Evolutionary conservation across 2,888 invertebrate genomes (phyloP).

Genomic region (Panopea generosa): DNA sequence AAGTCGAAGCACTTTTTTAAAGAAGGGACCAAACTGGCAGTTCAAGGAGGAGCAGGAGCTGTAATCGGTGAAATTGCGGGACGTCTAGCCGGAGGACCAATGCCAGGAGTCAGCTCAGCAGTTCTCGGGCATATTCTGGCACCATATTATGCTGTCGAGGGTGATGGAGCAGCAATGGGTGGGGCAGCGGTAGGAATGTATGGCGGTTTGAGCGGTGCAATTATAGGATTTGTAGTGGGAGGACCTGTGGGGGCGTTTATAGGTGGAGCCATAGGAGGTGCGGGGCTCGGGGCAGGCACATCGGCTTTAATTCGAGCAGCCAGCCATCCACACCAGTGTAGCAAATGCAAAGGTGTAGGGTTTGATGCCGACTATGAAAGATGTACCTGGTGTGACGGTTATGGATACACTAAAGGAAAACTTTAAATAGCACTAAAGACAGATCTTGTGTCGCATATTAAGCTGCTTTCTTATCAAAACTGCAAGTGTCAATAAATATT

Average conservation of each 20-base stretch:
- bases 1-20: too few species aligned
- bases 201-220: constrained; percentile 5
- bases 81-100: background rate
- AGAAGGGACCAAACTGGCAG: too few species aligned
- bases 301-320: background rate
- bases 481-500: too few species aligned
- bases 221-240: constrained; percentile 8
- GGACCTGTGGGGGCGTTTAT: constrained; percentile 13
- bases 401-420: too few species aligned
- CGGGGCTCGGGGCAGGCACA: constrained; percentile 2
- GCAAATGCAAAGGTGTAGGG: background rate
- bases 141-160: constrained; percentile 11
- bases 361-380: background rate
- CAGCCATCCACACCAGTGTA: background rate
- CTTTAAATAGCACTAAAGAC: too few species aligned
- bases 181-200: constrained; percentile 8
- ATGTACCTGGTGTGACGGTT: background rate
- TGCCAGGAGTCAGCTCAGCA: constrained; percentile 6
- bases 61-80: constrained; percentile 12
- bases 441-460: too few species aligned
- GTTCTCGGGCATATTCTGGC: constrained; percentile 13
- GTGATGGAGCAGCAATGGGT: constrained; percentile 2
- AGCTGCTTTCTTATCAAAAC: too few species aligned
- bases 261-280: constrained; percentile 6
- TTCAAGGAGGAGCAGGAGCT: background rate